phyloP scores from a whole-genome alignment of 2,888 invertebrate genomes.

The Tenthredo mesomela region DNA sequence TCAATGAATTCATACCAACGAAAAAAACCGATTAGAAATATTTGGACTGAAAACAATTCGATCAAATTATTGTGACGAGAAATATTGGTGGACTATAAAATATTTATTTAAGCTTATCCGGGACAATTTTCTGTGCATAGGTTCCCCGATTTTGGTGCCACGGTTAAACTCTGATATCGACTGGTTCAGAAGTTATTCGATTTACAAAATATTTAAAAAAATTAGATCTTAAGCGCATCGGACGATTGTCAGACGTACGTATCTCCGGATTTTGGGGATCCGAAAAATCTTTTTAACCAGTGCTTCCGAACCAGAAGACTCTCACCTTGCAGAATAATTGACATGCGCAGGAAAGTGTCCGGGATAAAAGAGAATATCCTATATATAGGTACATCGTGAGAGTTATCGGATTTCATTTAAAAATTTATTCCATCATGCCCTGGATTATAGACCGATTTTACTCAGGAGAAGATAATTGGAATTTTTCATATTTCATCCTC shows the following conservation, averaged over 20 bases:
- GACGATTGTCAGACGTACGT: too few species aligned
- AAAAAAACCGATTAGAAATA: not conserved
- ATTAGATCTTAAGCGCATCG: too few species aligned
- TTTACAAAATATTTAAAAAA: too few species aligned
- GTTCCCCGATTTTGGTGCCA: too few species aligned
- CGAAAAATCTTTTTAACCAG: too few species aligned
- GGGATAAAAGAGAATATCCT: not conserved
- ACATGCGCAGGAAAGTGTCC: too few species aligned
- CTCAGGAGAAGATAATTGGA: not conserved
- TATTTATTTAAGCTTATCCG: not conserved
- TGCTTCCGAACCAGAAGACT: too few species aligned
- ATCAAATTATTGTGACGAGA: not conserved
- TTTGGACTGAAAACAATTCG: not conserved
- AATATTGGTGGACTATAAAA: not conserved
- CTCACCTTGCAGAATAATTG: too few species aligned
- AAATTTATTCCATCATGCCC: not conserved
- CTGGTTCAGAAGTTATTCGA: too few species aligned
- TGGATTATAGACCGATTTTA: not conserved
- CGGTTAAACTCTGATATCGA: too few species aligned
- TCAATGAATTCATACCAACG: not conserved
- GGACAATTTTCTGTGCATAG: too few species aligned
- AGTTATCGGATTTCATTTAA: not conserved
- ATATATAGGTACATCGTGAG: not conserved
- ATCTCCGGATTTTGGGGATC: too few species aligned
- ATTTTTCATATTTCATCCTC: not conserved